phyloP scores from a whole-genome alignment of 2,888 invertebrate genomes.

The Heteropelma amictum region DNA sequence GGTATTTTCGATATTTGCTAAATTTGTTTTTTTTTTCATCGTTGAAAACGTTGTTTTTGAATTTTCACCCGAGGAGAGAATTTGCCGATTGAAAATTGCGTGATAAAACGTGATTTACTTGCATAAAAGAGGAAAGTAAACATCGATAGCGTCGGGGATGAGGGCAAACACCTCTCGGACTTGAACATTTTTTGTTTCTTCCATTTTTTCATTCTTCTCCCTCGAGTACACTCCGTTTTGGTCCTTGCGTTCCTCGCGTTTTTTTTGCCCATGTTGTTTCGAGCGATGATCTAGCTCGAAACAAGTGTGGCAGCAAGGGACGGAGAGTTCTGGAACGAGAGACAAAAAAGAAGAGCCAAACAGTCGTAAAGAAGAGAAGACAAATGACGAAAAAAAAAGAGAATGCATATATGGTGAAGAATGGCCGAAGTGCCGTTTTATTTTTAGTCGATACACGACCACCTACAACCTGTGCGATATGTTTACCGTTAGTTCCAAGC shows the following conservation, averaged over 20 bases:
- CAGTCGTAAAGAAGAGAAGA: background rate
- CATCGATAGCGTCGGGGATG: background rate
- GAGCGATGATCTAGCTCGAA: background rate
- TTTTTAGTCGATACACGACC: constrained; percentile 41
- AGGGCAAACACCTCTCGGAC: constrained; percentile 9
- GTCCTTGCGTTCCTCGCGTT: background rate
- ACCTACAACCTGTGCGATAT: constrained; percentile 13
- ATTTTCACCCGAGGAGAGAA: too few relatives aligned
- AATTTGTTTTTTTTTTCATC: background rate
- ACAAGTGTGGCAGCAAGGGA: background rate
- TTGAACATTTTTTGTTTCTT: background rate
- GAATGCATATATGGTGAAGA: constrained; percentile 7
- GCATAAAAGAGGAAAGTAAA: background rate
- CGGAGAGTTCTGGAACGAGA: background rate
- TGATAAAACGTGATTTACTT: background rate
- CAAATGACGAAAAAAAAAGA: background rate
- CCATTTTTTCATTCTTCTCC: background rate
- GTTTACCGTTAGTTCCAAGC: constrained; percentile 43
- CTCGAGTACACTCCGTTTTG: background rate
- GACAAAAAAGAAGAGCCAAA: background rate
- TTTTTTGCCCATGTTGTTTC: background rate
- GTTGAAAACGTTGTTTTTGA: too few relatives aligned
- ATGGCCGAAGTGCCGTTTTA: constrained; percentile 37
- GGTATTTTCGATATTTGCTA: too few relatives aligned
- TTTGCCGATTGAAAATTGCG: background rate